Percentiles rank a stretch among this genome's conserved stretches.
phyloP scores from a whole-genome alignment of 1,140 invertebrate species.

The Nebria ingens region DNA sequence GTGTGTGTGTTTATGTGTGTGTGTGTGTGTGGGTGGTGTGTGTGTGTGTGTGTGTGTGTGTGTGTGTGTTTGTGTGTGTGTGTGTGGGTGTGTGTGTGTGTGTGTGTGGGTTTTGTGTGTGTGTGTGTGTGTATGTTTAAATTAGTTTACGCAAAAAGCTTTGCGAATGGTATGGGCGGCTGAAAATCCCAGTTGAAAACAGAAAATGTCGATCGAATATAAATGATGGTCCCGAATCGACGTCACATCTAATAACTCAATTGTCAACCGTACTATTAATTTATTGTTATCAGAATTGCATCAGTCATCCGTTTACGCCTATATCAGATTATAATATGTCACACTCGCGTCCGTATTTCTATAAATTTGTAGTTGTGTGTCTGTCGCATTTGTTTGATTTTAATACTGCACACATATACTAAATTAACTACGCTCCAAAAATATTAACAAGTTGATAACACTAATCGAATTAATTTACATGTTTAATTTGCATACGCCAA shows the following conservation, averaged over 20 bases:
- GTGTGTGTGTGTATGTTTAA: too few relatives aligned
- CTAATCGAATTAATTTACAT: slow-evolving; percentile 8
- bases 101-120: too few relatives aligned
- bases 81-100: too few relatives aligned
- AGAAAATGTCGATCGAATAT: not conserved
- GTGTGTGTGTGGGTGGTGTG: too few relatives aligned
- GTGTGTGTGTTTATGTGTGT: too few relatives aligned
- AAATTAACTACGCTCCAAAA: slow-evolving; percentile 2
- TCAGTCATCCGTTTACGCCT: not conserved
- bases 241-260: slow-evolving; percentile 8
- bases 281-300: slow-evolving; percentile 9
- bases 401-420: not conserved
- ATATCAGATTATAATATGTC: slow-evolving; percentile 7
- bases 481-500: not conserved
- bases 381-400: not conserved
- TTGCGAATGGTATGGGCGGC: not conserved
- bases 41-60: too few relatives aligned
- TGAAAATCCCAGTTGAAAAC: not conserved
- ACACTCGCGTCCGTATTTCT: not conserved
- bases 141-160: not conserved
- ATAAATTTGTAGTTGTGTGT: too few relatives aligned
- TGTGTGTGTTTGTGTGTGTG: too few relatives aligned
- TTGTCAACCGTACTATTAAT: slow-evolving; percentile 4
- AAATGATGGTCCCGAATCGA: not conserved
- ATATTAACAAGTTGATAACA: slow-evolving; percentile 7